Percentiles rank a stretch among this genome's conserved stretches.
Evolutionary conservation across 2,113 vertebrate genomes (phyloP).

Genomic region (Callorhinus ursinus): DNA sequence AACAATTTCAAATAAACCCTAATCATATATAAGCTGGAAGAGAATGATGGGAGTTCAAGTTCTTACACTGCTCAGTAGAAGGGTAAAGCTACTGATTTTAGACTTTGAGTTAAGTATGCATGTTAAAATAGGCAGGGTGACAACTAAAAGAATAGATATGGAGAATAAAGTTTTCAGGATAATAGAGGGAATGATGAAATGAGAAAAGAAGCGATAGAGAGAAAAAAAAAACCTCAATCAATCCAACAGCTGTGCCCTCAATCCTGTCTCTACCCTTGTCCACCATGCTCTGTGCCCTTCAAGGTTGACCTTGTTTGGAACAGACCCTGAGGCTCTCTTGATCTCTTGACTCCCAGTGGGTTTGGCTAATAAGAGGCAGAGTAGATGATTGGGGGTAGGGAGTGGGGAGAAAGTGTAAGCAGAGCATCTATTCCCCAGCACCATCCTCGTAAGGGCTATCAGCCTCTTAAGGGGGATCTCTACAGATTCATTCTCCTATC

Average conservation of each 20-base stretch:
- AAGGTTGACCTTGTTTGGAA: neutral
- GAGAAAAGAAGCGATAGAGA: neutral
- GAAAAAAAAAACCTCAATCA: neutral
- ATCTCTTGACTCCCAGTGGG: neutral
- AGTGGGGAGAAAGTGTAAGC: neutral
- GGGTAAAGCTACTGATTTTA: neutral
- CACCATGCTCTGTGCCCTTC: neutral
- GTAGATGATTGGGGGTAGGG: neutral
- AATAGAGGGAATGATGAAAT: neutral
- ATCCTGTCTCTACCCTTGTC: neutral
- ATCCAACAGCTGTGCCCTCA: neutral
- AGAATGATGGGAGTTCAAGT: neutral
- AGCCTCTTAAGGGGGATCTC: neutral
- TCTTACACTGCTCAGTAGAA: neutral
- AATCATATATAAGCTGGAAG: neutral
- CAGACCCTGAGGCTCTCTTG: neutral
- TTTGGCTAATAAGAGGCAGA: neutral
- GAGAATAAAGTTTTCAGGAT: neutral
- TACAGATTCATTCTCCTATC: neutral
- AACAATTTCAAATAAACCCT: neutral
- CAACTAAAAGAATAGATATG: neutral
- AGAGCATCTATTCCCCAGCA: neutral
- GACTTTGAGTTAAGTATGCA: neutral
- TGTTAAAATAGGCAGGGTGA: neutral
- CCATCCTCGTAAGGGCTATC: neutral